Base-by-base conservation (phyloP, 2,888 invertebrate species). In the Trissoscelio sp. region DNA sequence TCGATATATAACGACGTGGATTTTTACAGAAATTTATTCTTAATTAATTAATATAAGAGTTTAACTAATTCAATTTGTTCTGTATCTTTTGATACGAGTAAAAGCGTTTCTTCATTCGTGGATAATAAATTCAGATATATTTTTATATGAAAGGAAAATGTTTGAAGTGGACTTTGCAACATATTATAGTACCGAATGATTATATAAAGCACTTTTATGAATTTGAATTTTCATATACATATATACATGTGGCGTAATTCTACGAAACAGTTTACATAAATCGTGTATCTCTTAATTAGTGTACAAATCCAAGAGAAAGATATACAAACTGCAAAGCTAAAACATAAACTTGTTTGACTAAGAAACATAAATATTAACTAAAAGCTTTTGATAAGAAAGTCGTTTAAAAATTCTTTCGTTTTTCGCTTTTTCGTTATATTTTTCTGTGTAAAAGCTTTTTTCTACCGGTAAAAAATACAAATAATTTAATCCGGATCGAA, bases 321-420 rank as follows among this genome's bases (percentile, higher is more conserved):
- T 66, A 58, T 58, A 79, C 72, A 72, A 79, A 72, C 64, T 58
- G 57, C 37, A 31, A 55, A 72, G 48, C 34, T 58, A 58, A 72
- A 72, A 67, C 58, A 51, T 42, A 46, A 78, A 78, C 78, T 72
- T 72, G 64, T 79, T 79, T 72, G 51, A 39, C 55, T 79, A 58
- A 34, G 78, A 42, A 78, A 78, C 64, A 62, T 64, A 62, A 78
- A 64, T 62, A 69, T 57, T 55, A 70, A 55, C 51, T 64, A 55
- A 64, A 73, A 73, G 72, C 72, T 62, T 51, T 60, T 60, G 53
- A 51, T 62, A 73, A 69, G 57, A 69, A 20, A 60, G 57, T 57
- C 18, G 31, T 34, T 48, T 42, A 57, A 57, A 46, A 42, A n/a
- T 16, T 46, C n/a, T 46, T 16, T 46, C n/a, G 39, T 46, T 9